phyloP scores from a whole-genome alignment of 2,113 vertebrate species.

The Chrysemys picta region DNA sequence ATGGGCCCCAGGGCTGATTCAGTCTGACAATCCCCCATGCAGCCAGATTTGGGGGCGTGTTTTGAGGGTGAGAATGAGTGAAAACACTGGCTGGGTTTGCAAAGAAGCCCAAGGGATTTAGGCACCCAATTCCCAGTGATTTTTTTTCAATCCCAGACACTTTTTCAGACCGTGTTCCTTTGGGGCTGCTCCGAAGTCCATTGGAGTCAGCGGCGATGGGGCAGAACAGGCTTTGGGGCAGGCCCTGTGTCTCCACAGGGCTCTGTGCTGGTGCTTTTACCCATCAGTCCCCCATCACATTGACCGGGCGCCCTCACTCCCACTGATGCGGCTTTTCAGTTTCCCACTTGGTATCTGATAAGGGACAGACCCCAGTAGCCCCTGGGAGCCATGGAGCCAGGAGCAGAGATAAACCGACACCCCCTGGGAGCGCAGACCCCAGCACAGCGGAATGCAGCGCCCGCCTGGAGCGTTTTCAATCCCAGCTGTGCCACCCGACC shows the following conservation, averaged over 20 bases:
- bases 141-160: not conserved
- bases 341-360: not conserved
- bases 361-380: not conserved
- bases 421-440: too few relatives aligned
- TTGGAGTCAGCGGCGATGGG: not conserved
- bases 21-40: too few relatives aligned
- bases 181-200: not conserved
- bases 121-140: not conserved
- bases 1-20: too few relatives aligned
- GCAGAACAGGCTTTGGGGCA: not conserved
- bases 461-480: not conserved
- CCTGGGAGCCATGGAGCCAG: not conserved
- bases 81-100: not conserved
- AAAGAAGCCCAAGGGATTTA: not conserved
- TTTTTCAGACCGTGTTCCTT: not conserved
- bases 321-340: not conserved
- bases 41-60: too few relatives aligned
- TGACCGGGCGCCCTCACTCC: not conserved
- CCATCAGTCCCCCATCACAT: accelerated
- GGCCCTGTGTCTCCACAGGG: not conserved
- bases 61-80: too few relatives aligned
- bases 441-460: not conserved
- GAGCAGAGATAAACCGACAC: too few relatives aligned
- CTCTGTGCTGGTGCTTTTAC: not conserved
- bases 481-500: not conserved